These are phyloP conservation scores for Phrynocephalus guinanensis DNA, from an alignment of 2,797 vertebrate genomes.

Conservation along the genomic window DNA sequence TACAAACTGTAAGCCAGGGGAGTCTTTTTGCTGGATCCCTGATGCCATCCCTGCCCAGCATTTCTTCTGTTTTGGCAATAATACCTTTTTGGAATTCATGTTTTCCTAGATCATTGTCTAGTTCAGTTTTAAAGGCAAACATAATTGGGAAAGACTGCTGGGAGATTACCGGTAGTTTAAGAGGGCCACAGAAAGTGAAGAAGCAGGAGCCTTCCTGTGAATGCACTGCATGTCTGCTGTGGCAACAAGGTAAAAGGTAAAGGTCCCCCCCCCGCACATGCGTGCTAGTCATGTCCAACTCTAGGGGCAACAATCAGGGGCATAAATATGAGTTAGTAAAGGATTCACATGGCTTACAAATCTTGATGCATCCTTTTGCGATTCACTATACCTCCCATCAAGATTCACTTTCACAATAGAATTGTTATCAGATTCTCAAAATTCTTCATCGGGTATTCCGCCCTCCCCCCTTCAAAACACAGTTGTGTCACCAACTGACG, in stretches of 20 bases:
- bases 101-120: neutral
- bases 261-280: too few species aligned
- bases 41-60: neutral
- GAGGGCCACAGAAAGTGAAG: neutral
- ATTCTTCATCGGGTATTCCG: neutral
- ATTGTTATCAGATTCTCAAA: neutral
- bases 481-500: neutral
- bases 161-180: neutral
- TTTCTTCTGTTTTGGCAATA: neutral
- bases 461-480: neutral
- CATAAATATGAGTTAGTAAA: neutral
- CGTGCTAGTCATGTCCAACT: neutral
- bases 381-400: too few species aligned
- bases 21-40: neutral
- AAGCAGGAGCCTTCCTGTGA: neutral
- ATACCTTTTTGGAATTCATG: neutral
- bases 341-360: neutral
- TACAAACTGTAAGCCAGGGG: neutral
- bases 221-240: neutral
- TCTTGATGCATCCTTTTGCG: neutral
- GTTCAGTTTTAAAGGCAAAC: neutral
- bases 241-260: too few species aligned
- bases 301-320: neutral
- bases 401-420: neutral
- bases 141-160: neutral